Conservation (phyloP, 2,888 invertebrate species). For the Ophraella communa region DNA sequence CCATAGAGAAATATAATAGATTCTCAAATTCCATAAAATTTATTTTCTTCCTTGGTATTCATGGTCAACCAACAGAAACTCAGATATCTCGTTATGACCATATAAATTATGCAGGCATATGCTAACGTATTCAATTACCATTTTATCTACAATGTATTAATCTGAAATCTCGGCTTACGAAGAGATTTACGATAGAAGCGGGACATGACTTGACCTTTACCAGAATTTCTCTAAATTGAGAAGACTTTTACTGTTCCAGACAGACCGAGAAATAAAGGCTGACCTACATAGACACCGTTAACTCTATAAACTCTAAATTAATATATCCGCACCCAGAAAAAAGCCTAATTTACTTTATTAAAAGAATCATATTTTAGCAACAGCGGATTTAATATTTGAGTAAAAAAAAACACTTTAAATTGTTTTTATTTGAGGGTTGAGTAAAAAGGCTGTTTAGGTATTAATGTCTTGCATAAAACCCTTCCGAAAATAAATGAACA, state of each 20-base stretch:
- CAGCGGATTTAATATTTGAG: no score
- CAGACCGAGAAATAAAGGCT: constrained; percentile 20
- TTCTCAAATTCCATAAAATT: no score
- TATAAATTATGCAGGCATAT: constrained; percentile 21
- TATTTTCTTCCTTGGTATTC: no score
- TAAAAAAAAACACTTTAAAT: no score
- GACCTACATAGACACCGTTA: neutral
- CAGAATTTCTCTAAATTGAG: constrained; percentile 19
- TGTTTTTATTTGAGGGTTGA: no score
- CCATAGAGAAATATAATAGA: no score
- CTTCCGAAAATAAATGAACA: constrained; percentile 20
- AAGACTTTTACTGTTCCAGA: constrained; percentile 25
- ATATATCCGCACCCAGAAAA: no score
- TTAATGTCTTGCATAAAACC: neutral
- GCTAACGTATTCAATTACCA: constrained; percentile 26
- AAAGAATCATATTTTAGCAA: no score
- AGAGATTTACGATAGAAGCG: constrained; percentile 24
- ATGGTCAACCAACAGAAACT: neutral
- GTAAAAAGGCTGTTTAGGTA: constrained; percentile 2
- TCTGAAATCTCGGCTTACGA: constrained; percentile 18
- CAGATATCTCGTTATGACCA: constrained; percentile 3
- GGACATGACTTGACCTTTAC: constrained; percentile 18
- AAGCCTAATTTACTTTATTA: no score
- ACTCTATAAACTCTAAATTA: neutral
- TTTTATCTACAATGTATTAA: constrained; percentile 22